phyloP scores from a whole-genome alignment of 2,888 invertebrate genomes.

The Cancer borealis region DNA sequence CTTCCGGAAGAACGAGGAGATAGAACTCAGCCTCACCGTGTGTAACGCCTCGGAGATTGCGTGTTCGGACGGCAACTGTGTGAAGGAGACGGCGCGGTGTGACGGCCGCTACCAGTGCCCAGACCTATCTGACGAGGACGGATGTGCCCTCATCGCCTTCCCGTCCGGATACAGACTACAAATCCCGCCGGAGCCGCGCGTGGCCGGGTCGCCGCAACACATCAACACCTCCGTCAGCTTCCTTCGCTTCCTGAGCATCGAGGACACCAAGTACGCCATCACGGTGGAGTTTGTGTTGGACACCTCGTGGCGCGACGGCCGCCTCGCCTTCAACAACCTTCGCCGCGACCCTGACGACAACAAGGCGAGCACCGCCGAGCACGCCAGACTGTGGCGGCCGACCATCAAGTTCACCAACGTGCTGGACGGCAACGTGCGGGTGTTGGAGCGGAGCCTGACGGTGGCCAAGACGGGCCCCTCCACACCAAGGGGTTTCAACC shows the following conservation, averaged over 20 bases:
- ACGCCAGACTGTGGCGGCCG: slow-evolving; percentile 47
- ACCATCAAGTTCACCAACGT: slow-evolving; percentile 59
- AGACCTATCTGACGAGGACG: slow-evolving; percentile 62
- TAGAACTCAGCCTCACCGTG: slow-evolving; percentile 52
- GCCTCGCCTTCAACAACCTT: slow-evolving; percentile 56
- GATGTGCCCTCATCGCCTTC: slow-evolving; percentile 37
- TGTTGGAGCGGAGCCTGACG: slow-evolving; percentile 17
- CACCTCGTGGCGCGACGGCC: slow-evolving; percentile 46
- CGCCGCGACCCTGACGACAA: slow-evolving; percentile 22
- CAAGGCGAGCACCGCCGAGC: slow-evolving; percentile 40
- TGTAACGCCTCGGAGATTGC: slow-evolving; percentile 50
- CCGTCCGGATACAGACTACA: slow-evolving; percentile 56
- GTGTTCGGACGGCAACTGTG: slow-evolving; percentile 56
- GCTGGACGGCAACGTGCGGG: slow-evolving; percentile 57
- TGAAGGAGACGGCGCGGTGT: slow-evolving; percentile 48
- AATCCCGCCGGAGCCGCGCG: slow-evolving; percentile 45
- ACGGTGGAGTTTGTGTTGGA: slow-evolving; percentile 55
- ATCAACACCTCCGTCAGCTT: slow-evolving; percentile 49
- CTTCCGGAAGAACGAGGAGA: neutral
- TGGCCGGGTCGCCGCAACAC: neutral
- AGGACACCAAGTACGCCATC: slow-evolving; percentile 55
- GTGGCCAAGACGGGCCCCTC: slow-evolving; percentile 29
- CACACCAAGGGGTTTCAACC: slow-evolving; percentile 33
- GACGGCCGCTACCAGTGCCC: slow-evolving; percentile 60
- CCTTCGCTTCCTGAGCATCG: slow-evolving; percentile 58